Conservation (phyloP, 2,888 invertebrate species). For the Nemotelus pantherinus region DNA sequence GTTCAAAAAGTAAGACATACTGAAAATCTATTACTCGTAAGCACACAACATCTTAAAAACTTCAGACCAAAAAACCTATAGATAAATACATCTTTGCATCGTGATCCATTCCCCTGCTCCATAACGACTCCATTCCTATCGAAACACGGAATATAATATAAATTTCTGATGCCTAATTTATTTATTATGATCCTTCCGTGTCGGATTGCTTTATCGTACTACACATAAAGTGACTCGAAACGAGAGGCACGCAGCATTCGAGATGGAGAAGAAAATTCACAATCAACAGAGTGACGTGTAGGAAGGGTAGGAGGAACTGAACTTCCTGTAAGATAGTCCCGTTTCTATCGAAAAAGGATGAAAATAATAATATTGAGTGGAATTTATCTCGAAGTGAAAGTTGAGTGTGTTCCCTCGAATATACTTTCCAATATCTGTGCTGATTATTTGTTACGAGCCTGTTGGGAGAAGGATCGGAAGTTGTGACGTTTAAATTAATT, state of each 20-base stretch:
- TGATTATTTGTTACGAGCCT: constrained; percentile 41
- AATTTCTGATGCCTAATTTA: constrained; percentile 46
- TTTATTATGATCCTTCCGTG: constrained; percentile 45
- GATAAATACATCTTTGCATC: not conserved
- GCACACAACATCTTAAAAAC: too few relatives aligned
- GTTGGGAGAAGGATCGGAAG: constrained; percentile 19
- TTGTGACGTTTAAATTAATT: constrained; percentile 45
- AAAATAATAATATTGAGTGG: constrained; percentile 22
- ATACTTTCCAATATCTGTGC: constrained; percentile 30
- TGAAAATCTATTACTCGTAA: too few relatives aligned
- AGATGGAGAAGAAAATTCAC: not conserved
- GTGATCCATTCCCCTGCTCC: not conserved
- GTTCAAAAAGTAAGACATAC: too few relatives aligned
- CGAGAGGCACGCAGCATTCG: not conserved
- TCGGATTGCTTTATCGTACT: constrained; percentile 19
- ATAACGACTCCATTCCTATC: not conserved
- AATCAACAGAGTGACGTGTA: not conserved
- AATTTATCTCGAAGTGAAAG: constrained; percentile 24
- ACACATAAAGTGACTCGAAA: not conserved
- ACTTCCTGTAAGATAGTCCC: not conserved
- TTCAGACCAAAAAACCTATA: not conserved
- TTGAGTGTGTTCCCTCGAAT: constrained; percentile 1
- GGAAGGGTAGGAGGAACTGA: not conserved
- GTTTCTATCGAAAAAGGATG: constrained; percentile 21
- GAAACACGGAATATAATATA: constrained; percentile 34